Evolutionary conservation across 2,113 vertebrate species (phyloP), one percentile per base, ranked within the genome.

Genomic region (Oncorhynchus clarkii): DNA sequence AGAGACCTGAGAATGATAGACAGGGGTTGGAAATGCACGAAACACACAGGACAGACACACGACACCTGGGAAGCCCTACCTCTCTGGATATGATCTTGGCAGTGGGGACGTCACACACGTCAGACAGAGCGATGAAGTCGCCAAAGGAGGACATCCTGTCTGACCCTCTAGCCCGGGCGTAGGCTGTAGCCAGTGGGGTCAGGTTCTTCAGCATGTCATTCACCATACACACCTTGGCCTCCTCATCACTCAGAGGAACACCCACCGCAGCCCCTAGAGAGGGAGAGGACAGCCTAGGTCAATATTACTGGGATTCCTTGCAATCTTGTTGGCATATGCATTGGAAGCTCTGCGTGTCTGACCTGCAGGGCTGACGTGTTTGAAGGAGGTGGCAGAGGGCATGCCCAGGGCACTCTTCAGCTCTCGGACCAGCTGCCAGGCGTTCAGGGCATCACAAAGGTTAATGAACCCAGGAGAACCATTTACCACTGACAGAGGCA

Each of bases 101-200:
- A 18, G 97, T 97, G n/a, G 95, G 86, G 78, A 97, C 91, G 1
- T 99, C 98, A 0, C 98, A 99, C 75, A 87, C 76, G 68, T 99
- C 97, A 29, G 98, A 99, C 72, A 99, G 76, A 16, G 96, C 97
- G 54, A 99, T 89, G 84, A 99, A 99, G 84, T 99, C 98, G 75
- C 98, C 98, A 83, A 99, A 99, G 9, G 98, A 99, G 0, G 98
- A 99, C 98, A 99, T 99, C 29, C 98, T 93, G 88, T 99, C 98
- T 9, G 98, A 95, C 48, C 98, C 98, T 96, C 98, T 93, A 69
- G 97, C 98, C 70, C 98, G 90, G 1, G 98, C 97, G 0, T 99
- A 99, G 1, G 98, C 98, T 0, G 92, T 91, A 2, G 98, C 95
- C 65, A 97, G 67, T 0, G 97, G 97, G 0, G 93, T 97, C 59